phyloP scores from a whole-genome alignment of 1,140 invertebrate species.

The Aphelenchoides avenae region DNA sequence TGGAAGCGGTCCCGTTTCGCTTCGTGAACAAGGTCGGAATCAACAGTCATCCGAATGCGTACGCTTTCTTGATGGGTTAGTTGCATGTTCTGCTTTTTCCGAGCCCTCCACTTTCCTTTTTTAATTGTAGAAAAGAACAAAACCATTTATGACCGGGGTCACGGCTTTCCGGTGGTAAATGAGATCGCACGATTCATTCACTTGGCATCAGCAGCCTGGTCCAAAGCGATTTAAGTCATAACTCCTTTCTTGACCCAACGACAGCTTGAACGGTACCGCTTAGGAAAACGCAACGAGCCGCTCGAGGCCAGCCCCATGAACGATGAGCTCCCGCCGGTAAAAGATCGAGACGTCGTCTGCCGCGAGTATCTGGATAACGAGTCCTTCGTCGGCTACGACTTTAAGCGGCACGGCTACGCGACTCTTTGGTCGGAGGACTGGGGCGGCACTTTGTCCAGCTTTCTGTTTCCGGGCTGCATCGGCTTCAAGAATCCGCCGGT shows the following conservation, averaged over 20 bases:
- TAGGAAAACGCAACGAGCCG: not conserved
- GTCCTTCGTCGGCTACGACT: not conserved
- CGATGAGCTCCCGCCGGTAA: not conserved
- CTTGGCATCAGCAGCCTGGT: no score
- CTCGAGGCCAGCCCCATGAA: slow-evolving; percentile 1
- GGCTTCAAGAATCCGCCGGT: slow-evolving; percentile 15
- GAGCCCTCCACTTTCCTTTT: no score
- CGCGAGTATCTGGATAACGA: not conserved
- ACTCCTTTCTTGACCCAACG: no score
- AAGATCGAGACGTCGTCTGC: not conserved
- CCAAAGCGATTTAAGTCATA: no score
- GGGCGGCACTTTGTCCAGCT: slow-evolving; percentile 6
- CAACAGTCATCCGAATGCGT: slow-evolving; percentile 16
- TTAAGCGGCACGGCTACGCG: slow-evolving; percentile 5
- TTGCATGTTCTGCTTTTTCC: no score
- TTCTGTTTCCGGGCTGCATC: slow-evolving; percentile 6
- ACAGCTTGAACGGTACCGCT: not conserved
- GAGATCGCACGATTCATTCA: no score
- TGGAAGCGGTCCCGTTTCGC: slow-evolving; percentile 8
- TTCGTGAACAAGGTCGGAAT: slow-evolving; percentile 10
- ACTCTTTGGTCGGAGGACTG: slow-evolving; percentile 9
- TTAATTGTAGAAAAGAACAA: no score
- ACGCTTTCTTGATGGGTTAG: slow-evolving; percentile 11
- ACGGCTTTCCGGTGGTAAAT: no score
- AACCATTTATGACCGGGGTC: no score